Conservation (phyloP, 1,140 invertebrate species). For the Caenorhabditis inopinata region DNA sequence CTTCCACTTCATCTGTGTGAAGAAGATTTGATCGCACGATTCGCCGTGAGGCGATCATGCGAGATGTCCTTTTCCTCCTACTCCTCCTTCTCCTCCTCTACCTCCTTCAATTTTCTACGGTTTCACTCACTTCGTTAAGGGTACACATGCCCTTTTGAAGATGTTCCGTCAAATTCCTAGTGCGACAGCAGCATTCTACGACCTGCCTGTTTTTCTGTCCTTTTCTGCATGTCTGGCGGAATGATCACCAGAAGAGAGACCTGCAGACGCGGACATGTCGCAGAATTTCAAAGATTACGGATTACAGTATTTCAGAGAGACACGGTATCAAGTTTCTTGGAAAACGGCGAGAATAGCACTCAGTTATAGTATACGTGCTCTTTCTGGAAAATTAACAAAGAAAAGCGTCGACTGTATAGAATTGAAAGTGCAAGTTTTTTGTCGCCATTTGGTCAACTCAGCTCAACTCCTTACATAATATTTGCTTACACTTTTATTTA, state of each 20-base stretch:
- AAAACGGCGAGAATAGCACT: too few species aligned
- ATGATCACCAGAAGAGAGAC: background rate
- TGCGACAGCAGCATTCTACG: background rate
- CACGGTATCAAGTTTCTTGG: background rate
- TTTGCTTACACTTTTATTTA: conserved; percentile 32
- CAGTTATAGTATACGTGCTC: too few species aligned
- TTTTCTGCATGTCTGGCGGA: background rate
- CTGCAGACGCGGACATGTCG: background rate
- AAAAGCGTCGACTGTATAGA: background rate
- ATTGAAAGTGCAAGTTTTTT: conserved; percentile 12
- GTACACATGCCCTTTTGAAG: conserved; percentile 16
- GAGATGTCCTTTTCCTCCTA: background rate
- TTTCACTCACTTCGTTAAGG: background rate
- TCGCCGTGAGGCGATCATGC: background rate
- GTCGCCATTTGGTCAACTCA: background rate
- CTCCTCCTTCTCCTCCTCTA: too few species aligned
- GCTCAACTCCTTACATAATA: conserved; percentile 28
- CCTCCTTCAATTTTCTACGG: background rate
- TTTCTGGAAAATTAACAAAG: background rate
- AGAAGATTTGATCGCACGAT: background rate
- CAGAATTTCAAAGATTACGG: conserved; percentile 10
- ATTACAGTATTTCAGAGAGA: background rate
- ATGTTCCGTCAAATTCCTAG: conserved; percentile 3
- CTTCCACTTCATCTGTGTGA: background rate
- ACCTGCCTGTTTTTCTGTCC: background rate